Evolutionary conservation across 1,140 invertebrate species (phyloP).

Genomic region (Hylaeus anthracinus): DNA sequence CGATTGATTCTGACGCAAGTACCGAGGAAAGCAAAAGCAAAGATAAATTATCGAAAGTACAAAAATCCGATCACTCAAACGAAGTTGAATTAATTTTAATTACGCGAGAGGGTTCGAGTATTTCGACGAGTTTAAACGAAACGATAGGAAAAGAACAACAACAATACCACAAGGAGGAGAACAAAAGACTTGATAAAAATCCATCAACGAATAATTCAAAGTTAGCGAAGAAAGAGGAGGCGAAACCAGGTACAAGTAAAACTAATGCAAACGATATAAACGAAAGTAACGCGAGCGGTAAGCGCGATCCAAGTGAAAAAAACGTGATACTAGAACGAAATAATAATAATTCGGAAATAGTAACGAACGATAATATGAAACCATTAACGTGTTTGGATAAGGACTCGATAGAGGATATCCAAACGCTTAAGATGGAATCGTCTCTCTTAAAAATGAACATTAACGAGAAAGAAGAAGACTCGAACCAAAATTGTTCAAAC

Average conservation of each 20-base stretch:
- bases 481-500: not conserved
- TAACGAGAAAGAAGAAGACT: conserved; percentile 24
- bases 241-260: conserved; percentile 33
- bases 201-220: not conserved
- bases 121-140: conserved; percentile 1
- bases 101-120: not conserved
- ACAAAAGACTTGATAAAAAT: not conserved
- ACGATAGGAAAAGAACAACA: not conserved
- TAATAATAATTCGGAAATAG: conserved; percentile 22
- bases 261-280: not conserved
- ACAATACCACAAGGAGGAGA: not conserved
- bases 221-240: not conserved
- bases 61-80: not conserved
- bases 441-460: conserved; percentile 12
- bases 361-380: conserved; percentile 7
- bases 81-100: not conserved
- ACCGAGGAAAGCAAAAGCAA: conserved; percentile 1
- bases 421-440: not conserved
- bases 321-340: not conserved
- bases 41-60: not conserved
- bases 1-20: not conserved
- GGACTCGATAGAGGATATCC: not conserved
- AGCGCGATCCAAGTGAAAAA: not conserved
- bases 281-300: not conserved
- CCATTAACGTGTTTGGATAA: not conserved